Conservation (phyloP, 2,888 invertebrate genomes). For the Mactromeris polynyma region DNA sequence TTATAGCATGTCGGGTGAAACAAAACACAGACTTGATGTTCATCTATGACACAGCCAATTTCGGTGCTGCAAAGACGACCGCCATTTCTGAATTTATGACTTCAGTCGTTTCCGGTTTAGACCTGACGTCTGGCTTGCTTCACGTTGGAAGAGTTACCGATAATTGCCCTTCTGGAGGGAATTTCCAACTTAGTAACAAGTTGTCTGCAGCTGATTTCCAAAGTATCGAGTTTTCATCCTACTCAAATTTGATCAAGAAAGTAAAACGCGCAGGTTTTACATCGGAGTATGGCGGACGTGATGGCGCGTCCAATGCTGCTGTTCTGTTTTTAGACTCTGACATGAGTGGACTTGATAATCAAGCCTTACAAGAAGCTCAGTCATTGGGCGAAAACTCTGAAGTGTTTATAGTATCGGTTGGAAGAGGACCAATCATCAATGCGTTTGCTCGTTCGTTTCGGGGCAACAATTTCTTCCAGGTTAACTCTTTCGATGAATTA, state of each 20-base stretch:
- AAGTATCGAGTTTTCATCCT: constrained; percentile 58
- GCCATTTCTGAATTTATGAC: constrained; percentile 67
- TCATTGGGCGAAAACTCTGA: constrained; percentile 37
- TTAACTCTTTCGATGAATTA: constrained; percentile 53
- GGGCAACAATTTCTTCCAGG: constrained; percentile 44
- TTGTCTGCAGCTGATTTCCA: constrained; percentile 59
- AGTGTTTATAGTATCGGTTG: constrained; percentile 60
- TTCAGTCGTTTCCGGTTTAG: constrained; percentile 50
- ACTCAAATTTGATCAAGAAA: constrained; percentile 61
- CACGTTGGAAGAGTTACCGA: constrained; percentile 68
- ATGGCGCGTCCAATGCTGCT: constrained; percentile 54
- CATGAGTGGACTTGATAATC: constrained; percentile 53
- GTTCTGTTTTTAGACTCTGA: constrained; percentile 68
- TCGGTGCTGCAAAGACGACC: constrained; percentile 64
- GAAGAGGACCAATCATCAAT: constrained; percentile 47
- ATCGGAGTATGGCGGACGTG: constrained; percentile 62
- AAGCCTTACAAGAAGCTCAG: constrained; percentile 51
- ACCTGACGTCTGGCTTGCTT: constrained; percentile 55
- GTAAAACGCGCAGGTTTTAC: constrained; percentile 61
- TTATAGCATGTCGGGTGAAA: constrained; percentile 67
- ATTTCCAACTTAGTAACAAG: constrained; percentile 61
- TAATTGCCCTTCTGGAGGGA: constrained; percentile 66
- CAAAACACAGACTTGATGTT: constrained; percentile 72
- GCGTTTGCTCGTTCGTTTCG: constrained; percentile 43
- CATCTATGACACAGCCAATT: constrained; percentile 70